These are phyloP conservation scores for Drosophila lacteicornis DNA, from an alignment of 1,140 invertebrate genomes.

Conservation along the genomic window DNA sequence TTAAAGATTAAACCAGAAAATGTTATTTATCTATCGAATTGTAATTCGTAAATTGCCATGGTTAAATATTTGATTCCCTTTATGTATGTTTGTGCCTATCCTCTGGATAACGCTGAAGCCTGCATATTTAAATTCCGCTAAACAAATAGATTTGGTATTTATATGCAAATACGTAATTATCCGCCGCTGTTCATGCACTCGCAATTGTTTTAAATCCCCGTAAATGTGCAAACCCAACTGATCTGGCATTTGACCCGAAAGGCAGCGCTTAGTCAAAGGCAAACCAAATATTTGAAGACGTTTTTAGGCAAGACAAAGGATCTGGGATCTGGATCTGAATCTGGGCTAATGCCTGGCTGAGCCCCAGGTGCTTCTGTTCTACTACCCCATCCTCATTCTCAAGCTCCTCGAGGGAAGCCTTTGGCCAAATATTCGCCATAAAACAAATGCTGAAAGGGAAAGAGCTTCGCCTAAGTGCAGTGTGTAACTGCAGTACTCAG, in stretches of 20 bases:
- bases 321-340: slow-evolving; percentile 9
- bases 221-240: not conserved
- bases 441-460: slow-evolving; percentile 49
- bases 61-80: not conserved
- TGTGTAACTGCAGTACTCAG: slow-evolving; percentile 36
- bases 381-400: not conserved
- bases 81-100: slow-evolving; percentile 14
- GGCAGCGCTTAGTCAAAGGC: slow-evolving; percentile 18
- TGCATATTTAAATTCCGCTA: slow-evolving; percentile 10
- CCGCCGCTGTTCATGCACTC: not conserved
- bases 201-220: slow-evolving; percentile 8
- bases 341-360: slow-evolving; percentile 38
- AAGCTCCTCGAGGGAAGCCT: slow-evolving; percentile 24
- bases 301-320: slow-evolving; percentile 38
- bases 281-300: slow-evolving; percentile 33
- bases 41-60: not conserved
- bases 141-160: slow-evolving; percentile 9
- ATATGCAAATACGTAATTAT: slow-evolving; percentile 16
- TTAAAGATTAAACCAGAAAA: not conserved
- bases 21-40: not conserved
- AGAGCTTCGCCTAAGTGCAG: slow-evolving; percentile 40
- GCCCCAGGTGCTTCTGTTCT: slow-evolving; percentile 19
- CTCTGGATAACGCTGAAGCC: not conserved
- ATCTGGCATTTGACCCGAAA: slow-evolving; percentile 27
- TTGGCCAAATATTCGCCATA: slow-evolving; percentile 51